phyloP scores from a whole-genome alignment of 2,113 vertebrate genomes.

The Clarias macrocephalus region DNA sequence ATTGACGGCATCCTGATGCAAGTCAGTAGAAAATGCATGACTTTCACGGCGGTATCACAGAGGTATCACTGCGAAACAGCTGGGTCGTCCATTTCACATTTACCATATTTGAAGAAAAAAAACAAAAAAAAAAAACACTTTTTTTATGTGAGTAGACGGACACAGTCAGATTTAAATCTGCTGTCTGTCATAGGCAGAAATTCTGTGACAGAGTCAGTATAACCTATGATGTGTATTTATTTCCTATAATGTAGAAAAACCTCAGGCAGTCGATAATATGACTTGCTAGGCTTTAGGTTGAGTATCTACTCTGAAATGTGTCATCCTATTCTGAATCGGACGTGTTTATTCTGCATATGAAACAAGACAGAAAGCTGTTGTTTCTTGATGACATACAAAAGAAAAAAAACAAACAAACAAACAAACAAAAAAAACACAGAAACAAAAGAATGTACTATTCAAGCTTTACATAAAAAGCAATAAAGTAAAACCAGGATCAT shows the following conservation, averaged over 20 bases:
- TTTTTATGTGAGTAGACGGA: conserved; percentile 66
- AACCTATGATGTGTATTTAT: conserved; percentile 68
- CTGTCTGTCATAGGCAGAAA: conserved; percentile 65
- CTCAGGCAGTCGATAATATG: conserved; percentile 63
- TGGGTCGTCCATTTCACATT: not conserved
- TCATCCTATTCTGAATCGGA: conserved; percentile 38
- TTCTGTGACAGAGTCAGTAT: conserved; percentile 61
- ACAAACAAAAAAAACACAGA: not conserved
- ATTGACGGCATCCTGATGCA: conserved; percentile 52
- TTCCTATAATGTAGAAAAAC: conserved; percentile 68
- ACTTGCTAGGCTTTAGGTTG: conserved; percentile 63
- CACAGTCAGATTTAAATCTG: conserved; percentile 67
- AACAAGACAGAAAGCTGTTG: conserved; percentile 40
- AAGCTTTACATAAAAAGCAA: conserved; percentile 65
- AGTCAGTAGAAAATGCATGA: conserved; percentile 61
- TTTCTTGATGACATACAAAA: conserved; percentile 57
- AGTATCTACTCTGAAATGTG: conserved; percentile 63
- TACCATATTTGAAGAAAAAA: conserved; percentile 2
- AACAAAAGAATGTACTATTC: conserved; percentile 55
- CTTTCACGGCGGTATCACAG: conserved; percentile 50
- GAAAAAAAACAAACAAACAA: not conserved
- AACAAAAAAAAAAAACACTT: conserved; percentile 15
- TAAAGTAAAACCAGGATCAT: conserved; percentile 60
- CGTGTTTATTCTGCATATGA: conserved; percentile 58
- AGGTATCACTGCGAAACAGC: conserved; percentile 17